A percentile compares a stretch with the other conserved stretches of the same genome.
phyloP scores from a whole-genome alignment of 23 tunicate species.

The Pegea sp. region DNA sequence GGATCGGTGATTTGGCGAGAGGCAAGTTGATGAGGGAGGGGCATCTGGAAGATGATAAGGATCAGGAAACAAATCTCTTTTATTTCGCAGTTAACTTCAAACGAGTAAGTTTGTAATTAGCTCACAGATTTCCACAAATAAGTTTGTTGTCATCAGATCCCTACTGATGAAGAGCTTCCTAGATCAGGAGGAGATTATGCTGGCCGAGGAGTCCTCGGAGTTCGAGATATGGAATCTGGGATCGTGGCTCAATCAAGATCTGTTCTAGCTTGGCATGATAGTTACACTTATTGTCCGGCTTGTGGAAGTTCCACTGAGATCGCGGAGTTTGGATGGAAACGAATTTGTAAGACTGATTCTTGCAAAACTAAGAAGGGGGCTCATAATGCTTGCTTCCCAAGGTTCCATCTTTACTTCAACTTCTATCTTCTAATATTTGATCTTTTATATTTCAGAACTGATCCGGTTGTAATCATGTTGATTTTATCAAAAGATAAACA shows the following conservation, averaged over 20 bases:
- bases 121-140: background rate
- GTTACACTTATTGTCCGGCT: constrained; percentile 59
- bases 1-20: constrained; percentile 36
- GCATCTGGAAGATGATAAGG: background rate
- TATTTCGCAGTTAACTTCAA: constrained; percentile 72
- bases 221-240: constrained; percentile 43
- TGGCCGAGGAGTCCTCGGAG: constrained; percentile 11
- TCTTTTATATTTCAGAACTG: no score
- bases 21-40: constrained; percentile 21
- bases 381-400: constrained; percentile 75
- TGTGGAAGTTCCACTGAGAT: constrained; percentile 52
- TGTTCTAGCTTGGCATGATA: constrained; percentile 92
- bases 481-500: constrained; percentile 50
- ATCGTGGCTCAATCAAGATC: constrained; percentile 78
- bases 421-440: no score
- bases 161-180: constrained; percentile 27
- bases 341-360: constrained; percentile 14
- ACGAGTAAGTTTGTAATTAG: constrained; percentile 13
- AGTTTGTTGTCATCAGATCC: constrained; percentile 7
- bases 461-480: constrained; percentile 65
- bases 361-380: constrained; percentile 44
- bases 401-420: constrained; percentile 21
- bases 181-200: constrained; percentile 18
- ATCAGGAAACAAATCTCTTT: constrained; percentile 1
- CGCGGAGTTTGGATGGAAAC: constrained; percentile 71